These are phyloP conservation scores for Trachelus troglodyta DNA, from an alignment of 2,888 invertebrate species.

Conservation along the genomic window DNA sequence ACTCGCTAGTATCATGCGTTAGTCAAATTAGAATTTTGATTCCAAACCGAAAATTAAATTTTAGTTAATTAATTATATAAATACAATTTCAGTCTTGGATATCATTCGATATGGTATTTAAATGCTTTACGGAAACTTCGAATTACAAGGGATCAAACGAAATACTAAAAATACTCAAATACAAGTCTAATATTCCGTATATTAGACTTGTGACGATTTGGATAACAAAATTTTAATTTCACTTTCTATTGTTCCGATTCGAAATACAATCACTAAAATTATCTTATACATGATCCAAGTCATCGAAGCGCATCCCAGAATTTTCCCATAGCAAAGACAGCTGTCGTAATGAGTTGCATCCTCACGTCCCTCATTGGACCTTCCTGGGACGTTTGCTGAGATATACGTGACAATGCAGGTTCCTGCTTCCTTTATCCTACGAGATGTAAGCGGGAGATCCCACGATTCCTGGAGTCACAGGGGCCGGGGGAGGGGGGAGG, in stretches of 20 bases:
- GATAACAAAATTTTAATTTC: neutral
- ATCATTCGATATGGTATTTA: no score
- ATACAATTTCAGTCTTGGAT: neutral
- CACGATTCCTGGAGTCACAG: conserved; percentile 13
- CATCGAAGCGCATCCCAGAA: conserved; percentile 45
- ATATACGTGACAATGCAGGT: conserved; percentile 39
- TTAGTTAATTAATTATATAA: neutral
- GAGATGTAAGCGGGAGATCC: conserved; percentile 25
- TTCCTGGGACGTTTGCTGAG: neutral
- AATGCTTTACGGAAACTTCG: neutral
- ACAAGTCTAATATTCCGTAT: fast-evolving
- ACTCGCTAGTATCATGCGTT: neutral
- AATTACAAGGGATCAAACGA: no score
- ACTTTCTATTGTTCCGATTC: neutral
- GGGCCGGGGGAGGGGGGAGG: neutral
- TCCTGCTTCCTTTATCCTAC: conserved; percentile 38
- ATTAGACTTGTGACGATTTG: neutral
- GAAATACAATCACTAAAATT: neutral
- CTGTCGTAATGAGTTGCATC: conserved; percentile 66
- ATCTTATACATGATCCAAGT: conserved; percentile 19
- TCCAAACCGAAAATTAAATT: neutral
- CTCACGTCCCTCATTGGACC: conserved; percentile 51
- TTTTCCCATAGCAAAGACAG: conserved; percentile 62
- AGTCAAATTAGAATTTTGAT: neutral
- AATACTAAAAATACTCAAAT: neutral